These are phyloP conservation scores for Gastrophysa polygoni DNA, from an alignment of 2,888 invertebrate genomes.

Conservation along the genomic window DNA sequence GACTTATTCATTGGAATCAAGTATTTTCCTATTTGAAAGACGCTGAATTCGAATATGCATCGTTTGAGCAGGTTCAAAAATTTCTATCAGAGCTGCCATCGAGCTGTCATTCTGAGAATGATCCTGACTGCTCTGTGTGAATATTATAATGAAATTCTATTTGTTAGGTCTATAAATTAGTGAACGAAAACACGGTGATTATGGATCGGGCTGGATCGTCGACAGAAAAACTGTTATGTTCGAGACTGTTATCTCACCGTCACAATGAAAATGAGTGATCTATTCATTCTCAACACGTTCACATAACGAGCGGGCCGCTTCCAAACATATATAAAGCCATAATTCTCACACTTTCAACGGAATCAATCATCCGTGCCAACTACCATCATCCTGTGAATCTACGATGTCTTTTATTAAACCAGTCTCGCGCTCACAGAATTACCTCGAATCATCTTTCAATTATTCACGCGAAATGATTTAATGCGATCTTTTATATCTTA, in stretches of 20 bases:
- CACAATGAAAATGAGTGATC: background rate
- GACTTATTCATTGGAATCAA: too few species aligned
- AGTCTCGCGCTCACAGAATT: background rate
- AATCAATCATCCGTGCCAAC: conserved; percentile 29
- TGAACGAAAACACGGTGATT: background rate
- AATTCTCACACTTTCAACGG: conserved; percentile 36
- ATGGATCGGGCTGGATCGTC: background rate
- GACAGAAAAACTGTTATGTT: background rate
- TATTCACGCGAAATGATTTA: conserved; percentile 24
- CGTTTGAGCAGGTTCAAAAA: too few species aligned
- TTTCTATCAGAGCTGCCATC: too few species aligned
- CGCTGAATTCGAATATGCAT: too few species aligned
- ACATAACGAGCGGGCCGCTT: conserved; percentile 4
- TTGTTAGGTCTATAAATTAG: too few species aligned
- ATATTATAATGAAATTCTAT: too few species aligned
- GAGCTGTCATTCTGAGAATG: too few species aligned
- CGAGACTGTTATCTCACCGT: background rate
- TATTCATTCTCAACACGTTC: conserved; percentile 1
- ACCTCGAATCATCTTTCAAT: conserved; percentile 29
- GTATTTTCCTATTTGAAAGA: too few species aligned
- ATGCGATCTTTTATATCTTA: conserved; percentile 24
- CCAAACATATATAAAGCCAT: conserved; percentile 17
- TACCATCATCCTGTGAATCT: too few species aligned
- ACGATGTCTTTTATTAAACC: background rate
- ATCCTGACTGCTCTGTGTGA: too few species aligned